Conservation (phyloP, 2,113 vertebrate species). For the Calcarius ornatus region DNA sequence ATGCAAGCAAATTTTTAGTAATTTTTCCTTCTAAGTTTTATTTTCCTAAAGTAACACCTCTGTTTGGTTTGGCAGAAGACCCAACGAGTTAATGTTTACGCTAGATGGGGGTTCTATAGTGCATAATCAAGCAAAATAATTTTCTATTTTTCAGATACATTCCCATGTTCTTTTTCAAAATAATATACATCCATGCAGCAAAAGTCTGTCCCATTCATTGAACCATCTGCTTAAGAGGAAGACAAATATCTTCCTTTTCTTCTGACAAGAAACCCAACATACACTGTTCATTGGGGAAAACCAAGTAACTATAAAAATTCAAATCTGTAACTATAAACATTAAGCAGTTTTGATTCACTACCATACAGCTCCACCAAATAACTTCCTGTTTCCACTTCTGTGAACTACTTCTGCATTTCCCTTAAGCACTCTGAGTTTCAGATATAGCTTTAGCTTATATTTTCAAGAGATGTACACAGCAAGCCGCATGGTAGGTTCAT, state of each 20-base stretch:
- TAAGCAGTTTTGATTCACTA: not conserved
- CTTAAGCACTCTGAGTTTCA: not conserved
- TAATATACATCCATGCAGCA: not conserved
- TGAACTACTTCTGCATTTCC: not conserved
- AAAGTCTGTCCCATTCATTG: not conserved
- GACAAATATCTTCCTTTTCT: not conserved
- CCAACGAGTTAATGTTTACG: not conserved
- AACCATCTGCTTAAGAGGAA: not conserved
- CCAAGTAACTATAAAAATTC: not conserved
- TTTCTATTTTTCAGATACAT: not conserved
- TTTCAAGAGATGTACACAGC: not conserved
- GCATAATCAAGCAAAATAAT: not conserved
- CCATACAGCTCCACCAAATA: not conserved
- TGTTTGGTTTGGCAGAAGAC: not conserved
- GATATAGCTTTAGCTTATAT: not conserved
- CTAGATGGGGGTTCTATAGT: not conserved
- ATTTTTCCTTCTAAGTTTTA: not conserved
- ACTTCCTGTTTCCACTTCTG: not conserved
- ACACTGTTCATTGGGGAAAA: not conserved
- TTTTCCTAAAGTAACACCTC: not conserved
- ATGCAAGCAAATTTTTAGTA: not conserved
- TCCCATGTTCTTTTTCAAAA: not conserved
- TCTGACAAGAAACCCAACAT: not conserved
- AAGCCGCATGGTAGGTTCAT: not conserved
- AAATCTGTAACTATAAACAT: not conserved